Base-by-base conservation (phyloP, 1,140 invertebrate genomes). In the Tenebrio molitor region DNA sequence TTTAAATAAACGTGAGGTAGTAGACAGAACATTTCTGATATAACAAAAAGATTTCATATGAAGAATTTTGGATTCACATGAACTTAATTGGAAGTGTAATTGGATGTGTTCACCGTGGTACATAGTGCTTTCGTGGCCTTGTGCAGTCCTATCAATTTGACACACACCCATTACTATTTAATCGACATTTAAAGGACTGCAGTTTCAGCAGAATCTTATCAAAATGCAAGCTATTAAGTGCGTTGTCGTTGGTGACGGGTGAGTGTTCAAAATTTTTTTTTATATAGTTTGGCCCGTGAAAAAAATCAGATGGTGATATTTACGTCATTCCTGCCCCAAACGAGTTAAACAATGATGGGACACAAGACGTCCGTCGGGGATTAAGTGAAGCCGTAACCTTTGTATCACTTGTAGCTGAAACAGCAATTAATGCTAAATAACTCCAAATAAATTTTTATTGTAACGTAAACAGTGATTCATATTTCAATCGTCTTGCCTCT, bases 171-270 rank as follows among this genome's bases (percentile, higher is more conserved):
- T 65, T 39, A 65, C 3, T 36, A 14, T 19, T 65, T 65, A 41
- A 65, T 41, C 39, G n/a, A 36, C n/a, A 7, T 65, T 34, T 15
- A 41, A 65, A 41, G 17, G 33, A 39, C 62, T 65, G 16, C 33
- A 65, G 21, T 16, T 65, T 34, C 34, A 15, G 33, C 14, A 65
- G 19, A 19, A 68, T 73, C 21, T 44, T 42, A 67, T 53, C 63
- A 75, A 73, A 76, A 96, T 97, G 95, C 95, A 96, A 85, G 95
- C 95, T 65, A 97, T 97, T 82, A 97, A 97, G 86, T 97, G 95
- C 89, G 95, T 97, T 77, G 95, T 97, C 74, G 95, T 97, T 75
- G 95, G 95, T 72, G 95, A 97, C 84, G 95, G 95, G 92, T 95
- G 86, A 89, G 91, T 90, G 23, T 58, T 23, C 23, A 5, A 58